These are phyloP conservation scores for Grallaria varia DNA, from an alignment of 2,113 vertebrate species.

Conservation along the genomic window DNA sequence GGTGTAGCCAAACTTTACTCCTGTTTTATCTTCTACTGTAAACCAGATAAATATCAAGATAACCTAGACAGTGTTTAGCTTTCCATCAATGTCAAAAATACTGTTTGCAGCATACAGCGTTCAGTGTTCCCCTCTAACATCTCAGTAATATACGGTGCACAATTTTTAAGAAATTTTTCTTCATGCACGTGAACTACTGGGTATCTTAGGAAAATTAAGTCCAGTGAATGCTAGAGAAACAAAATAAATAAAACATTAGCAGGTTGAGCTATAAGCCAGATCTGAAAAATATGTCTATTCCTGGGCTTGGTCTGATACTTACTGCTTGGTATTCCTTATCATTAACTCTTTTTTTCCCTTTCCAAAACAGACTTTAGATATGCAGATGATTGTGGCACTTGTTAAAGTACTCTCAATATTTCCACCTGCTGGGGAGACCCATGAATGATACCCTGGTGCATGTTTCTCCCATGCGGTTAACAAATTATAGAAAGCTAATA, in stretches of 20 bases:
- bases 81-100: neutral
- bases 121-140: neutral
- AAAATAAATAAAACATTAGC: neutral
- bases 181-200: neutral
- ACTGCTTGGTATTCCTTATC: neutral
- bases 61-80: neutral
- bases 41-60: neutral
- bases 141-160: neutral
- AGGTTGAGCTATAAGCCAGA: neutral
- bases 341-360: neutral
- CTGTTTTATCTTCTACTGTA: neutral
- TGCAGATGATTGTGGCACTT: neutral
- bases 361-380: neutral
- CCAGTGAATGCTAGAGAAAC: neutral
- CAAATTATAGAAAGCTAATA: neutral
- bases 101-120: neutral
- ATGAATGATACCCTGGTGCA: neutral
- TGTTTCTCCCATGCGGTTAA: neutral
- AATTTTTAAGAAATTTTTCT: neutral
- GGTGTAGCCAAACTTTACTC: neutral
- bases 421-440: neutral
- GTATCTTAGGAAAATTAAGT: neutral
- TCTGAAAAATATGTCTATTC: neutral
- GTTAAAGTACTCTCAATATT: neutral
- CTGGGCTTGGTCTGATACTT: accelerated